Evolutionary conservation across 2,888 invertebrate species (phyloP).

Genomic region (Parascotia fuliginaria): DNA sequence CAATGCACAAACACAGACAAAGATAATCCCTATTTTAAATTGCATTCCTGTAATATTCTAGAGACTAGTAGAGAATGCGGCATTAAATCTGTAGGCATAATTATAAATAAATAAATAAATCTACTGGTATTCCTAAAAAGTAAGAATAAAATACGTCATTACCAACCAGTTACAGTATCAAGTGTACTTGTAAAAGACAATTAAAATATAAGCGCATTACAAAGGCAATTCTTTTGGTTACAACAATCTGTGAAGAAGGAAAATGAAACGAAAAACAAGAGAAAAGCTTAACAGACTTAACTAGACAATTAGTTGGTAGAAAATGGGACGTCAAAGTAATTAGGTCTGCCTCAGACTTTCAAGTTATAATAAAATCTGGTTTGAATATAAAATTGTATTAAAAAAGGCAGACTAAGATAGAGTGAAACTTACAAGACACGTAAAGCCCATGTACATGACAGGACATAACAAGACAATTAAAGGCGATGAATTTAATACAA

Average conservation of each 20-base stretch:
- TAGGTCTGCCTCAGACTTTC: background rate
- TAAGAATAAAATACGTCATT: background rate
- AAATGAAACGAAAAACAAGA: slow-evolving; percentile 19
- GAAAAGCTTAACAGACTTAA: slow-evolving; percentile 18
- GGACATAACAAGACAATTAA: too few relatives aligned
- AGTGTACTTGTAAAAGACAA: slow-evolving; percentile 8
- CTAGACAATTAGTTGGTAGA: slow-evolving; percentile 26
- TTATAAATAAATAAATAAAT: too few relatives aligned
- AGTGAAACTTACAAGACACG: too few relatives aligned
- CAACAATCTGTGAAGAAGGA: slow-evolving; percentile 16
- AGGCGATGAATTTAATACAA: too few relatives aligned
- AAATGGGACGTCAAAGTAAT: slow-evolving; percentile 26
- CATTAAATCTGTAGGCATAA: too few relatives aligned
- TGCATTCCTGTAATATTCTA: too few relatives aligned
- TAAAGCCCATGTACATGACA: too few relatives aligned
- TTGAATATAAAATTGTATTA: background rate
- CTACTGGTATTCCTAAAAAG: too few relatives aligned
- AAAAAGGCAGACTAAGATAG: too few relatives aligned
- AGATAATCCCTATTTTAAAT: too few relatives aligned
- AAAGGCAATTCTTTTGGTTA: slow-evolving; percentile 12
- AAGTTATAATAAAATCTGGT: background rate
- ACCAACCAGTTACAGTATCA: background rate
- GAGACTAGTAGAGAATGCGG: too few relatives aligned
- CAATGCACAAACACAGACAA: too few relatives aligned
- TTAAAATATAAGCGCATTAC: slow-evolving; percentile 9